Percentiles rank a stretch among this genome's conserved stretches.
Evolutionary conservation across 92 coral and sea anemone species (phyloP).

Genomic region (Porites rus): DNA sequence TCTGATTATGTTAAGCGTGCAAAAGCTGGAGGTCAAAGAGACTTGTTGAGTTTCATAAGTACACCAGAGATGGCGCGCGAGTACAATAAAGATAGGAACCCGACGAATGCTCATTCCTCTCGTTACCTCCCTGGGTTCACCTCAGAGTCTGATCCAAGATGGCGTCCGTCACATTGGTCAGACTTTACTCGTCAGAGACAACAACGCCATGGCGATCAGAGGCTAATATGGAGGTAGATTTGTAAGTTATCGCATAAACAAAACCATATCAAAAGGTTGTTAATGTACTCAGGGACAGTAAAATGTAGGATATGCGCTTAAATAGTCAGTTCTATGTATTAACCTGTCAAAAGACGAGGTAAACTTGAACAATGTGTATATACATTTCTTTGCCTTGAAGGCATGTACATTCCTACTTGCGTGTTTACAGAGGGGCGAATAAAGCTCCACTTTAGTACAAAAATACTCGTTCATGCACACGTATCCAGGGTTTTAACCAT

Average conservation of each 20-base stretch:
- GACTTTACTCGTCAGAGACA: constrained; percentile 50
- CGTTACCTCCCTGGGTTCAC: constrained; percentile 52
- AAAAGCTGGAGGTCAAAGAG: constrained; percentile 76
- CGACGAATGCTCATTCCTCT: constrained; percentile 33
- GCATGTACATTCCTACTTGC: not conserved
- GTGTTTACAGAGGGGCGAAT: not conserved
- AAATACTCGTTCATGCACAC: not conserved
- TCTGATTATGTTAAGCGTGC: constrained; percentile 75
- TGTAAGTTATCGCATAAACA: not conserved
- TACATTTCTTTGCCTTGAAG: not conserved
- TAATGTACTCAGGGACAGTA: not conserved
- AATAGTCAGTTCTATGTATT: not conserved
- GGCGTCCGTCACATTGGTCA: constrained; percentile 78
- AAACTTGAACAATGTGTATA: not conserved
- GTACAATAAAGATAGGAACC: constrained; percentile 25
- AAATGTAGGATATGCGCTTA: not conserved
- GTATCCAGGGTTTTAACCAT: not conserved
- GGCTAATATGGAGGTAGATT: constrained; percentile 37
- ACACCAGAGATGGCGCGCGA: constrained; percentile 50
- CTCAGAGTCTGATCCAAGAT: constrained; percentile 66
- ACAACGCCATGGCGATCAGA: constrained; percentile 26
- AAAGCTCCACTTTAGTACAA: not conserved
- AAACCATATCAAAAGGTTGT: not conserved
- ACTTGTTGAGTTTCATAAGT: constrained; percentile 59
- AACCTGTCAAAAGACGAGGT: not conserved